Evolutionary conservation across 2,888 invertebrate species (phyloP).

Genomic region (Drosophila lutescens): DNA sequence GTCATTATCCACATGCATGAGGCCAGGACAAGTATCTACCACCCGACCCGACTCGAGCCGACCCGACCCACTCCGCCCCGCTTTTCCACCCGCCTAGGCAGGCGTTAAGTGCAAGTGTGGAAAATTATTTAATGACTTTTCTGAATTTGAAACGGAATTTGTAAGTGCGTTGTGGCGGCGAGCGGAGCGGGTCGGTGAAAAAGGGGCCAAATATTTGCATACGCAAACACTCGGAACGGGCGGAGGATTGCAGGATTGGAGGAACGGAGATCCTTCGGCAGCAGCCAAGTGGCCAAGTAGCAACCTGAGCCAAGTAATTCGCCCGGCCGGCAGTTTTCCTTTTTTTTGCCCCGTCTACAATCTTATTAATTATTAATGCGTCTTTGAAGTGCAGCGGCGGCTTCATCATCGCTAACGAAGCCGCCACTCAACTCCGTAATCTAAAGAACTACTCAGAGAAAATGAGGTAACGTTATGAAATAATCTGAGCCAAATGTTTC

Average conservation of each 20-base stretch:
- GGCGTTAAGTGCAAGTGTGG: conserved; percentile 75
- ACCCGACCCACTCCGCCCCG: not conserved
- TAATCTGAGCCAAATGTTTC: not conserved
- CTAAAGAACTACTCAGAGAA: conserved; percentile 12
- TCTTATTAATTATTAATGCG: conserved; percentile 76
- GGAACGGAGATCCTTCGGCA: conserved; percentile 37
- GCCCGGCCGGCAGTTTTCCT: conserved; percentile 44
- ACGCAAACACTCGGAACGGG: conserved; percentile 51
- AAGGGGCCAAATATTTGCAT: conserved; percentile 75
- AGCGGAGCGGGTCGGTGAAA: conserved; percentile 52
- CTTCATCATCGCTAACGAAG: conserved; percentile 70
- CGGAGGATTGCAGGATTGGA: not conserved
- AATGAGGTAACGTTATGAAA: not conserved
- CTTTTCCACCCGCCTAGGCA: conserved; percentile 23
- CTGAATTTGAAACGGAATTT: conserved; percentile 78
- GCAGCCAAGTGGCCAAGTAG: conserved; percentile 45
- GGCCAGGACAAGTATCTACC: conserved; percentile 39
- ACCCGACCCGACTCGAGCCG: not conserved
- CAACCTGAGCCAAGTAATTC: conserved; percentile 63
- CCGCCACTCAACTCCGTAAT: conserved; percentile 50
- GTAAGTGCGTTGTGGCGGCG: conserved; percentile 66
- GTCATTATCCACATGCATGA: conserved; percentile 47
- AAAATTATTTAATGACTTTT: conserved; percentile 82
- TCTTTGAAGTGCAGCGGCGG: conserved; percentile 58
- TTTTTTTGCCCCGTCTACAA: conserved; percentile 43